phyloP scores from a whole-genome alignment of 2,888 invertebrate species.

The Netelia fuscicornis region DNA sequence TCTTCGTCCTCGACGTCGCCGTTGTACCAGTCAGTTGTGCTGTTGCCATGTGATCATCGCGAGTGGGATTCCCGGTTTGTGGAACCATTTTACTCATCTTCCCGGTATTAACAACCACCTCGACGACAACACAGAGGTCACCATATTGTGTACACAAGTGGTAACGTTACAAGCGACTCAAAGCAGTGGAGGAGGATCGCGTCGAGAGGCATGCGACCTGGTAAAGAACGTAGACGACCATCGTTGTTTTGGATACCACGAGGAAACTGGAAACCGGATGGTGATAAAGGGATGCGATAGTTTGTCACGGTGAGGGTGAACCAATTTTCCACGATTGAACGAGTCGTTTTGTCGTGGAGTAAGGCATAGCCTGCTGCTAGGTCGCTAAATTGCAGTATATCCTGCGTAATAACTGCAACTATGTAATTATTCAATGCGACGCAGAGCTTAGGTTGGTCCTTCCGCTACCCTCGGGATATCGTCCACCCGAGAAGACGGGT shows the following conservation, averaged over 20 bases:
- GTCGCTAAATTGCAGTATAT: slow-evolving; percentile 1
- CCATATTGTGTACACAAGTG: slow-evolving; percentile 31
- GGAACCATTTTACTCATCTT: slow-evolving; percentile 43
- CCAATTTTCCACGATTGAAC: slow-evolving; percentile 51
- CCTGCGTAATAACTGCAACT: slow-evolving; percentile 5
- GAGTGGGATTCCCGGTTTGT: slow-evolving; percentile 25
- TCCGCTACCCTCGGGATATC: slow-evolving; percentile 7
- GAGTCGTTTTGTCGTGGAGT: neutral
- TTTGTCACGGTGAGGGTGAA: slow-evolving; percentile 20
- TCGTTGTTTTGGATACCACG: slow-evolving; percentile 24
- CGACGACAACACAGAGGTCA: neutral
- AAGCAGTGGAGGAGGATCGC: slow-evolving; percentile 7
- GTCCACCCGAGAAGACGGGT: slow-evolving; percentile 22
- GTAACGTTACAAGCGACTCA: slow-evolving; percentile 32
- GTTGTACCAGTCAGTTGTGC: slow-evolving; percentile 39
- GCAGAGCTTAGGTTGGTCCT: slow-evolving; percentile 37
- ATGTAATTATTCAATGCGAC: slow-evolving; percentile 42
- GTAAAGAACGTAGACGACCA: slow-evolving; percentile 28
- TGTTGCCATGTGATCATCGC: slow-evolving; percentile 16
- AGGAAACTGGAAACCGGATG: slow-evolving; percentile 34
- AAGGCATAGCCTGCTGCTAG: neutral
- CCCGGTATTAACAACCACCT: slow-evolving; percentile 47
- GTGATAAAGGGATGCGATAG: slow-evolving; percentile 44
- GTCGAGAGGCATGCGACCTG: slow-evolving; percentile 27
- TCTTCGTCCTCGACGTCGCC: slow-evolving; percentile 37